A percentile compares a stretch with the other conserved stretches of the same genome.
These are phyloP conservation scores for Steinernema scapterisci DNA, from an alignment of 2,888 invertebrate genomes.

Conservation along the genomic window DNA sequence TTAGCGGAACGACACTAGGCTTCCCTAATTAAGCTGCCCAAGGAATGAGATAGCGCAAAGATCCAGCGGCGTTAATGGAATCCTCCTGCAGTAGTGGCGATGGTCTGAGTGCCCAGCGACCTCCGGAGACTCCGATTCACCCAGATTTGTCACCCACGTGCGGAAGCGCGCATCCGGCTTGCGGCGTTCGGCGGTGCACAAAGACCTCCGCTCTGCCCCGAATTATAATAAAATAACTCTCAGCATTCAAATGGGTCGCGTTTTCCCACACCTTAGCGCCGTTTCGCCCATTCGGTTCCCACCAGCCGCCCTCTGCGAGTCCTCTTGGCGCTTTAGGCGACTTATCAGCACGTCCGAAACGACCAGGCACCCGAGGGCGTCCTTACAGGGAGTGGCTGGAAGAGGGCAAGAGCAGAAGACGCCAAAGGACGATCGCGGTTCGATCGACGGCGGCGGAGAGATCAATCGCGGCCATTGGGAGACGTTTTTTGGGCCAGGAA, in stretches of 20 bases:
- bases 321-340: not conserved
- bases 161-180: conserved; percentile 9
- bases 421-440: not conserved
- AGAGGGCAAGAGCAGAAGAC: not conserved
- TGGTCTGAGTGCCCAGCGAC: too few relatives aligned
- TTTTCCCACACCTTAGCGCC: conserved; percentile 19
- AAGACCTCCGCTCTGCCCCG: not conserved
- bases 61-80: not conserved
- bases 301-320: not conserved
- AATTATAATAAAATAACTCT: conserved; percentile 1
- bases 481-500: conserved; percentile 14
- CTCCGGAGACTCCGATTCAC: too few relatives aligned
- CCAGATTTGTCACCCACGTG: not conserved
- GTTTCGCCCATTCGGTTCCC: not conserved
- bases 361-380: not conserved
- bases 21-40: too few relatives aligned
- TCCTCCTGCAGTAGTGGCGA: not conserved
- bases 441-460: too few relatives aligned
- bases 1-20: too few relatives aligned
- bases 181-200: not conserved
- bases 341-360: not conserved
- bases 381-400: not conserved
- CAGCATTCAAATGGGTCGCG: not conserved
- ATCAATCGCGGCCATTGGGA: too few relatives aligned
- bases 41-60: too few relatives aligned